Evolutionary conservation across 2,888 invertebrate species (phyloP), one percentile per base, ranked within the genome.

Genomic region (Drosophila kambysellisi): DNA sequence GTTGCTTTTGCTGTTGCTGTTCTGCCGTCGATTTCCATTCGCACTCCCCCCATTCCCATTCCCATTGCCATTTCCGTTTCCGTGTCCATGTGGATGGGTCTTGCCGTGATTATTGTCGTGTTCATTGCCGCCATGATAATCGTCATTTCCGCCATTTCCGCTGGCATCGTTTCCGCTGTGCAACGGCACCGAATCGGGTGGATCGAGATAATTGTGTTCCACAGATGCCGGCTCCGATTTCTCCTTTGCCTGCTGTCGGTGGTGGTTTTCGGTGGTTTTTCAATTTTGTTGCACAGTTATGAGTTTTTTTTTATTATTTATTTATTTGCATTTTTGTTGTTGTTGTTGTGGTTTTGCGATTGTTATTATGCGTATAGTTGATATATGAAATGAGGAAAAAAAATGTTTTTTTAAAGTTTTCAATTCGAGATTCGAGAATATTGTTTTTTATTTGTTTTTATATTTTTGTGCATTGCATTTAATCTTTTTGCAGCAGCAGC

Each of bases 191-290:
- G 92, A 91, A 89, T 93, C 92, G 76, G 93, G 92, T 69, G 91
- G 91, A 81, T 93, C 93, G 76, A 93, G 92, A 90, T 92, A 91
- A 92, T 93, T 93, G 87, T 93, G 91, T 81, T 93, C 93, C 78
- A 92, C 89, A 67, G 93, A 92, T 85, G 92, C 83, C 70, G 93
- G 90, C 83, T 91, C 91, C 60, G 90, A 88, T 91, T 92, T 93
- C 81, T 91, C 89, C 71, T 91, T 92, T 76, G 86, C 83, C 92
- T 92, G 64, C 17, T 41, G 52, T 57, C 29, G 41, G 48, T 70
- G 62, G 74, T 58, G 65, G 56, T 64, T 70, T 78, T 66, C 51
- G 69, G 70, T 67, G 73, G 72, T 79, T 74, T 76, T 82, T 74
- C 76, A 71, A 81, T 91, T 88, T 81, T 74, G 65, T 78, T 64